A percentile compares a stretch with the other conserved stretches of the same genome.
phyloP scores from a whole-genome alignment of 2,888 invertebrate genomes.

The Parnassius mnemosyne region DNA sequence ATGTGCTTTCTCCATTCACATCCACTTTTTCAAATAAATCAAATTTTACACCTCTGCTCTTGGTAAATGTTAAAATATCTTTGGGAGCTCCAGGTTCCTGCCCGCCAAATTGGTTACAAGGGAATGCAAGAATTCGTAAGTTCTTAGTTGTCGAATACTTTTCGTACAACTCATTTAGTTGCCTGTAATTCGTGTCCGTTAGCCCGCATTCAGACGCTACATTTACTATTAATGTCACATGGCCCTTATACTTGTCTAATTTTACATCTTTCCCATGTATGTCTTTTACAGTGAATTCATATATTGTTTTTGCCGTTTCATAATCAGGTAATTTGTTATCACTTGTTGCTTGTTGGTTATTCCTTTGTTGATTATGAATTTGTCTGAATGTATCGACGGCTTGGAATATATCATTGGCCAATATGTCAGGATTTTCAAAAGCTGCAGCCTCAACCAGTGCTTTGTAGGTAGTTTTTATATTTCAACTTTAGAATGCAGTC shows the following conservation, averaged over 20 bases:
- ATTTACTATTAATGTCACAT: constrained; percentile 90
- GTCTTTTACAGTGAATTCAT: constrained; percentile 88
- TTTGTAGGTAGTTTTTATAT: constrained; percentile 84
- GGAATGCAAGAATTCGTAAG: constrained; percentile 89
- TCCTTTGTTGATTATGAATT: constrained; percentile 40
- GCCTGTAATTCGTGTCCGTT: constrained; percentile 88
- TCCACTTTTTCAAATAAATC: constrained; percentile 88
- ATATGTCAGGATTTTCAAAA: constrained; percentile 85
- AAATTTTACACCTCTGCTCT: constrained; percentile 75
- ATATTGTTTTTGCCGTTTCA: constrained; percentile 80
- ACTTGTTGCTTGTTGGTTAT: constrained; percentile 26
- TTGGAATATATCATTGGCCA: constrained; percentile 85
- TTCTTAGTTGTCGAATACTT: constrained; percentile 81
- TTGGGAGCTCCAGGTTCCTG: constrained; percentile 86
- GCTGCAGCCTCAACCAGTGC: constrained; percentile 86
- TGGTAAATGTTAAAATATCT: constrained; percentile 83
- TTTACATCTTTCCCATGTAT: constrained; percentile 86
- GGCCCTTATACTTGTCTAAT: constrained; percentile 83
- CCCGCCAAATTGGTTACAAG: constrained; percentile 89
- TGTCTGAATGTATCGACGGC: constrained; percentile 76
- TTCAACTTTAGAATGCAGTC: constrained; percentile 81
- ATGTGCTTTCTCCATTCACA: constrained; percentile 85
- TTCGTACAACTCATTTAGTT: constrained; percentile 86
- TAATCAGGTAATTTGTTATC: constrained; percentile 30
- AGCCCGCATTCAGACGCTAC: constrained; percentile 92